These are phyloP conservation scores for Potorous gilbertii DNA, from an alignment of 2,797 vertebrate genomes.

Conservation along the genomic window DNA sequence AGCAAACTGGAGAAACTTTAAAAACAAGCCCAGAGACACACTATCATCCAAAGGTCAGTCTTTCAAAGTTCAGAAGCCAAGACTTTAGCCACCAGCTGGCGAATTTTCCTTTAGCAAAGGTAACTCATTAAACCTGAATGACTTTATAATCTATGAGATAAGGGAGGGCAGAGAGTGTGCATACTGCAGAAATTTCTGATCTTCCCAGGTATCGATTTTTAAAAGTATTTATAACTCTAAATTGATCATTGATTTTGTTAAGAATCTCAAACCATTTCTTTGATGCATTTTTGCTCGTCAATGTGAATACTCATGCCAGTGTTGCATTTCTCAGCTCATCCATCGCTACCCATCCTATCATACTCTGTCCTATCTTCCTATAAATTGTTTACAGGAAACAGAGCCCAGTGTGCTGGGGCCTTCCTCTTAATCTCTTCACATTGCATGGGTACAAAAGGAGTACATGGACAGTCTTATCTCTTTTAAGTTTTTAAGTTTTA, in stretches of 20 bases:
- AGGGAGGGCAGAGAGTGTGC: neutral
- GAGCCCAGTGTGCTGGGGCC: neutral
- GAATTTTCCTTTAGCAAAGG: neutral
- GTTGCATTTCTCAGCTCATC: neutral
- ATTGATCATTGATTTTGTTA: neutral
- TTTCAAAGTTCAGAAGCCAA: neutral
- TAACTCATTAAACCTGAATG: too few relatives aligned
- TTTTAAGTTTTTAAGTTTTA: too few relatives aligned
- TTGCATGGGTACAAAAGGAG: neutral
- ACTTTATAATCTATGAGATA: neutral
- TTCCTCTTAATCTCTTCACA: neutral
- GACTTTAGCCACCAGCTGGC: neutral
- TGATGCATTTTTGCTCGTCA: neutral
- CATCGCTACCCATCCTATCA: neutral
- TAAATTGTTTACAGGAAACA: neutral
- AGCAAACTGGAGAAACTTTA: neutral
- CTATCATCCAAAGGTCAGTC: too few relatives aligned
- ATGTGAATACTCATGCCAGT: neutral
- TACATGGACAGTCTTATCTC: neutral
- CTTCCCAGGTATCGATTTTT: neutral
- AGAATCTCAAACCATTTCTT: neutral
- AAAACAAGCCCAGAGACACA: neutral
- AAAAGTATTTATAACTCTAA: neutral
- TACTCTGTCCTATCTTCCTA: neutral
- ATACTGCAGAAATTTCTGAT: neutral